Evolutionary conservation across 2,113 vertebrate genomes (phyloP).

Genomic region (Oncorhynchus gorbuscha): DNA sequence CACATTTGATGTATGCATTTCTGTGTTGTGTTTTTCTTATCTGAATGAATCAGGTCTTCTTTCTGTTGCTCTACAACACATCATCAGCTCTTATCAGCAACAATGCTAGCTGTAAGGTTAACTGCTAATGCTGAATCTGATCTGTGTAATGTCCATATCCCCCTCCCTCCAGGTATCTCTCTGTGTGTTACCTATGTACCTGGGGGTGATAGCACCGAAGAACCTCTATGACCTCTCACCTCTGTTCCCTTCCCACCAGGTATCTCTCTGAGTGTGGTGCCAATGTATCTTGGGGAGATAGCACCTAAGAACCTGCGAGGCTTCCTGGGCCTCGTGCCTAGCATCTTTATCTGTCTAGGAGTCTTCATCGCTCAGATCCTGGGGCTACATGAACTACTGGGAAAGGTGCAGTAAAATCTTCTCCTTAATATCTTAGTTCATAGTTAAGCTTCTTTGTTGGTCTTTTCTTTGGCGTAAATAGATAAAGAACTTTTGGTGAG

Average conservation of each 20-base stretch:
- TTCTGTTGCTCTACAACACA: no score
- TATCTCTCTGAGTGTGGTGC: conserved; percentile 86
- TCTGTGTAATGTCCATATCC: background rate
- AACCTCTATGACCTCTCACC: conserved; percentile 53
- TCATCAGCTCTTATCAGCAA: no score
- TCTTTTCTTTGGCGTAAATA: no score
- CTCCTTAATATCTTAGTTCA: no score
- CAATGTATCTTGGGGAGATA: conserved; percentile 89
- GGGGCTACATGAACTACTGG: conserved; percentile 82
- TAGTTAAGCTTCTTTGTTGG: no score
- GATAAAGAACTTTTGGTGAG: no score
- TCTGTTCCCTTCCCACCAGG: conserved; percentile 60
- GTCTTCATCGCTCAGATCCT: conserved; percentile 85
- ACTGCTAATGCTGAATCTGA: background rate
- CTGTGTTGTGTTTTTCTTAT: no score
- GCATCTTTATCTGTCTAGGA: conserved; percentile 87
- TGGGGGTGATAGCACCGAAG: conserved; percentile 78
- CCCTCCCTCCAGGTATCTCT: conserved; percentile 75
- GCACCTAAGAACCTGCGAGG: conserved; percentile 85
- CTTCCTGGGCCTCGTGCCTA: conserved; percentile 84
- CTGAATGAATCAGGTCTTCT: no score
- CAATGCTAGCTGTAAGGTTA: background rate
- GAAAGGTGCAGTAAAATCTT: conserved; percentile 66
- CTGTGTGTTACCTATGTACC: conserved; percentile 68
- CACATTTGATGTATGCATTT: no score